These are phyloP conservation scores for Blera fallax DNA, from an alignment of 2,888 invertebrate genomes.

Conservation along the genomic window DNA sequence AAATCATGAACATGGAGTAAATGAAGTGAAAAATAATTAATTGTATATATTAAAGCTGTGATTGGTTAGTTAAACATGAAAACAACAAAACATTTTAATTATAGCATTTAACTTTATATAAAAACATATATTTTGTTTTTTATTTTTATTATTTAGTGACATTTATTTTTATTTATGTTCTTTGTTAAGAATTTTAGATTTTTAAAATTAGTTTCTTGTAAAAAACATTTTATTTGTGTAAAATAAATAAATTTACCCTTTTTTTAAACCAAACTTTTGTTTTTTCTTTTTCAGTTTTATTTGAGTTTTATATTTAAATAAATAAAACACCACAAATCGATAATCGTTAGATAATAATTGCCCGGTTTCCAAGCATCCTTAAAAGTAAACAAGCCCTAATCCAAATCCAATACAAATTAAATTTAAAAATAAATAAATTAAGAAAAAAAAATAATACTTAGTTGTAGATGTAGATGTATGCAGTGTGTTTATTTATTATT, in stretches of 20 bases:
- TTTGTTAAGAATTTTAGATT: background rate
- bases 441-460: background rate
- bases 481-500: constrained; percentile 38
- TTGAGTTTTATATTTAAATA: background rate
- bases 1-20: constrained; percentile 3
- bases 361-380: constrained; percentile 65
- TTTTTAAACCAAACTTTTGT: background rate
- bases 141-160: constrained; percentile 9
- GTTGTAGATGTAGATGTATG: constrained; percentile 15
- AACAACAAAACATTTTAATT: background rate
- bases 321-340: constrained; percentile 46
- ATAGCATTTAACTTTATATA: constrained; percentile 16
- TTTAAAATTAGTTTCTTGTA: background rate
- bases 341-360: constrained; percentile 68
- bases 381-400: constrained; percentile 4
- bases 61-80: constrained; percentile 66
- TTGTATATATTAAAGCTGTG: constrained; percentile 73
- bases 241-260: constrained; percentile 33
- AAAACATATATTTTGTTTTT: background rate
- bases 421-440: constrained; percentile 11
- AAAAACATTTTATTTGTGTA: constrained; percentile 4
- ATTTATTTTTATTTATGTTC: constrained; percentile 12
- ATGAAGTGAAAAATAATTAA: constrained; percentile 25
- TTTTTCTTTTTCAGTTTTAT: background rate
- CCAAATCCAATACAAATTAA: constrained; percentile 39